Percentiles rank a stretch among this genome's conserved stretches.
Evolutionary conservation across 2,797 vertebrate genomes (phyloP).

Genomic region (Picus viridis): DNA sequence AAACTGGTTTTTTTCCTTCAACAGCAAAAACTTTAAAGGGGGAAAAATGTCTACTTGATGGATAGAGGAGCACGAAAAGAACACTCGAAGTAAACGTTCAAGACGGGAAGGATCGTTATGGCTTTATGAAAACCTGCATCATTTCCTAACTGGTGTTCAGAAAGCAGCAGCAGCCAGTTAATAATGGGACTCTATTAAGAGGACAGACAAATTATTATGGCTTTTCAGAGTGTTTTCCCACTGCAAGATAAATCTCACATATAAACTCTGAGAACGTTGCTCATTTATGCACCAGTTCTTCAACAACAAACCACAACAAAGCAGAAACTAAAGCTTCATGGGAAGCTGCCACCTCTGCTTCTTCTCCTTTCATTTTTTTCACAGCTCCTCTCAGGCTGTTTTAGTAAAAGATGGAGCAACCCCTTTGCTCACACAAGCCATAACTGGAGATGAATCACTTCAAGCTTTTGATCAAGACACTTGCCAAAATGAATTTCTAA

Average conservation of each 20-base stretch:
- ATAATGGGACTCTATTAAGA: neutral
- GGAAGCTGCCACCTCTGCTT: neutral
- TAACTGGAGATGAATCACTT: neutral
- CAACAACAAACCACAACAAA: neutral
- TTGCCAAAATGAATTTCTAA: neutral
- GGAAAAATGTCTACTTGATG: neutral
- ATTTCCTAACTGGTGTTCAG: neutral
- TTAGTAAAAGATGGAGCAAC: neutral
- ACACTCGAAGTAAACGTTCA: neutral
- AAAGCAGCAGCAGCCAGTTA: neutral
- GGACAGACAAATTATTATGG: neutral
- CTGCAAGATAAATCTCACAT: neutral
- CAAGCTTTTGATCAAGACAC: neutral
- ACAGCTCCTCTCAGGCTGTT: neutral
- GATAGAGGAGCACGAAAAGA: neutral
- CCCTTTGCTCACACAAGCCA: rapidly evolving
- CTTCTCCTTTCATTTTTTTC: neutral
- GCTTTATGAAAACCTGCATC: neutral
- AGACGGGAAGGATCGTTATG: neutral
- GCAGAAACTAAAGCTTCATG: neutral
- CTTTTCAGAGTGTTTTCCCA: neutral
- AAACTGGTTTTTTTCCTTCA: neutral
- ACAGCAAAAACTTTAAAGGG: neutral
- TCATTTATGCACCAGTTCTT: neutral
- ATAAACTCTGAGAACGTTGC: neutral